Evolutionary conservation across 2,113 vertebrate species (phyloP).

Genomic region (Loxodonta africana): DNA sequence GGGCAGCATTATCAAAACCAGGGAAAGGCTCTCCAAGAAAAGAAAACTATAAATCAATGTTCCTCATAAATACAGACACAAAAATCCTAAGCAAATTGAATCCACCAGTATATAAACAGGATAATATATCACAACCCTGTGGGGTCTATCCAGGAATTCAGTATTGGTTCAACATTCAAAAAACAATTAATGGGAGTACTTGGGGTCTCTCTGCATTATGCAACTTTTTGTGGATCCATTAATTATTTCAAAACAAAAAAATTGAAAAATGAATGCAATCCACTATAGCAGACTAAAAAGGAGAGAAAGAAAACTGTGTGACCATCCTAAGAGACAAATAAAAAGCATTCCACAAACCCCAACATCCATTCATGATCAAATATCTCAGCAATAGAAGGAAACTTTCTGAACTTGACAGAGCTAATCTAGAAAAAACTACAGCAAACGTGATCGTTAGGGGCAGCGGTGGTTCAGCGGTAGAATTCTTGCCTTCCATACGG

Average conservation of each 20-base stretch:
- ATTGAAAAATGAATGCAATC: not conserved
- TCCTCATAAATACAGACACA: not conserved
- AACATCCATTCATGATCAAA: no score
- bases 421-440: not conserved
- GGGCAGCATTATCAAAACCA: not conserved
- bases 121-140: no score
- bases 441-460: rapidly evolving
- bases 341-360: not conserved
- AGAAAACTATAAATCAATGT: no score
- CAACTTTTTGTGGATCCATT: no score
- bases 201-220: no score
- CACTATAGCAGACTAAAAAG: not conserved
- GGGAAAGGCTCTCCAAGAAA: not conserved
- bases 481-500: no score
- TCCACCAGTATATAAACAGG: no score
- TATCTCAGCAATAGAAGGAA: no score
- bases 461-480: no score
- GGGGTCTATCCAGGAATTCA: no score
- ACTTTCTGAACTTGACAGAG: not conserved
- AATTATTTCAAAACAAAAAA: not conserved
- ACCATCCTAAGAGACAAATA: not conserved
- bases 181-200: no score
- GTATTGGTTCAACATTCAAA: no score
- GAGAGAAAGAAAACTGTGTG: not conserved
- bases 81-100: not conserved